These are phyloP conservation scores for Dendrocopos noguchii DNA, from an alignment of 2,113 vertebrate species.

Conservation along the genomic window DNA sequence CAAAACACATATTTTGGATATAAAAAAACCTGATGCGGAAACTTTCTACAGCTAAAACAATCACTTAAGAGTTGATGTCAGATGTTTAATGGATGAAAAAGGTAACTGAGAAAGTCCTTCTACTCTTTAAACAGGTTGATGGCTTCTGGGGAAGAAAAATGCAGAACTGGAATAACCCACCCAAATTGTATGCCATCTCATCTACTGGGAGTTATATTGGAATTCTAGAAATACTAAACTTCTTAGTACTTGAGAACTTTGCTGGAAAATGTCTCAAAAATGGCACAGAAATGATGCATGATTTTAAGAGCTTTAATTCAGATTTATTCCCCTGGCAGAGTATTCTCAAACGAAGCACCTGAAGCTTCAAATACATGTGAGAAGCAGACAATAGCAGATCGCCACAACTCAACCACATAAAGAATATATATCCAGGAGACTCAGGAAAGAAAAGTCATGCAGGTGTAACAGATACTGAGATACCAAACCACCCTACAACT, in stretches of 20 bases:
- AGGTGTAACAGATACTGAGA: not conserved
- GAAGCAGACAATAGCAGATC: not conserved
- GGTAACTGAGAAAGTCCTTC: not conserved
- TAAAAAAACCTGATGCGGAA: not conserved
- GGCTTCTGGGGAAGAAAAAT: not conserved
- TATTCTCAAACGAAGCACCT: not conserved
- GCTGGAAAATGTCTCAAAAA: not conserved
- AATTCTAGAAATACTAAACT: not conserved
- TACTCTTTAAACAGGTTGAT: not conserved
- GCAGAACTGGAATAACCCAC: not conserved
- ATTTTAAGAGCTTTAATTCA: not conserved
- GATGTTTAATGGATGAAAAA: not conserved
- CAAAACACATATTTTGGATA: no score
- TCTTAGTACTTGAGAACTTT: not conserved
- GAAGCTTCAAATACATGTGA: not conserved
- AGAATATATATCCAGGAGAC: not conserved
- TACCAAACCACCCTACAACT: not conserved
- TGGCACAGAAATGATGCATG: not conserved
- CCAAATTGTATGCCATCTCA: not conserved
- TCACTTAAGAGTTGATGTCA: not conserved
- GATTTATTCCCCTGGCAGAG: not conserved
- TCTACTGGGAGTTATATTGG: not conserved
- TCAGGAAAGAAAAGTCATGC: not conserved
- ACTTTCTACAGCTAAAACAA: not conserved
- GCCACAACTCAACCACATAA: not conserved